Evolutionary conservation across 1,140 invertebrate species (phyloP).

Genomic region (Apis cerana): DNA sequence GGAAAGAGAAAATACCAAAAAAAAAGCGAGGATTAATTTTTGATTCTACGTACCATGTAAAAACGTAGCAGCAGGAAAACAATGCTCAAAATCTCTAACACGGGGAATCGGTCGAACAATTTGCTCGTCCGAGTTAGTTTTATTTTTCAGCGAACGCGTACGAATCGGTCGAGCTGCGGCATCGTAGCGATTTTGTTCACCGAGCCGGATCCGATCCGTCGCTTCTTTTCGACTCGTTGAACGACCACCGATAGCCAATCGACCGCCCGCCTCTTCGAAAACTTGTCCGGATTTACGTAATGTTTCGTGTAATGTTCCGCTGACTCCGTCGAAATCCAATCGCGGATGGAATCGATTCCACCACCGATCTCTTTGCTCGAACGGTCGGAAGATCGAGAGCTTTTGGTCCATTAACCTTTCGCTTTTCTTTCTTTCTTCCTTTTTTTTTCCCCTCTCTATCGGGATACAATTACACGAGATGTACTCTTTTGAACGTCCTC

Average conservation of each 20-base stretch:
- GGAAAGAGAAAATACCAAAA: background rate
- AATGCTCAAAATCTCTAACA: background rate
- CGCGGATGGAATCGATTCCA: constrained; percentile 5
- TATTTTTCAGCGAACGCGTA: too few species aligned
- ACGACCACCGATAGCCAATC: background rate
- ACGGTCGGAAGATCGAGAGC: background rate
- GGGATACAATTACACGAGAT: background rate
- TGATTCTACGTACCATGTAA: background rate
- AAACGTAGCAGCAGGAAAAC: background rate
- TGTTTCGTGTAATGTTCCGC: constrained; percentile 16
- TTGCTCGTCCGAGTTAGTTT: background rate
- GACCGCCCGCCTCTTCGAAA: background rate
- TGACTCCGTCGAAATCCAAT: constrained; percentile 34
- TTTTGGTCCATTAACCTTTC: background rate
- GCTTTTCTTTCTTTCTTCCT: background rate
- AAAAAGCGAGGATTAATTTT: background rate
- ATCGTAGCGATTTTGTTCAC: background rate
- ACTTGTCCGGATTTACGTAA: background rate
- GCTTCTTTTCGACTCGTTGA: background rate
- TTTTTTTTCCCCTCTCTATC: too few species aligned
- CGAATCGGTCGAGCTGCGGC: background rate
- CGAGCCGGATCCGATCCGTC: background rate
- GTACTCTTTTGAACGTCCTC: too few species aligned
- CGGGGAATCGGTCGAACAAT: background rate
- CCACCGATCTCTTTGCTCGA: background rate